These are phyloP conservation scores for Poecilia latipinna DNA, from an alignment of 2,113 vertebrate genomes.

Conservation along the genomic window DNA sequence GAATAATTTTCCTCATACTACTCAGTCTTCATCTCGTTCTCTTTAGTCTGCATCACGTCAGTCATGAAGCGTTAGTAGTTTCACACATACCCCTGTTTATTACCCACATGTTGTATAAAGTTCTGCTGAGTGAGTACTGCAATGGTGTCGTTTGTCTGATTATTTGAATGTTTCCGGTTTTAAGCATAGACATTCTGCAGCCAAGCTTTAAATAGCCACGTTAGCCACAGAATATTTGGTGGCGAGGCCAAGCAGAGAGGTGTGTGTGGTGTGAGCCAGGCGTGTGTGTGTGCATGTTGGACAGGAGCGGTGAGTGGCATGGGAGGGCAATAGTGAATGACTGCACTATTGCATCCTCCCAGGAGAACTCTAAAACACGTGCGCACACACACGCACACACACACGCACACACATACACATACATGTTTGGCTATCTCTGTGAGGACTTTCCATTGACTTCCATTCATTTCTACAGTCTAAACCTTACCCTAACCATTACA, in stretches of 20 bases:
- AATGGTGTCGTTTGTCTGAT: slow-evolving; percentile 57
- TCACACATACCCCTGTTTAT: slow-evolving; percentile 2
- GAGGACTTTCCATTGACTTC: no score
- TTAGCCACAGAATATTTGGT: slow-evolving; percentile 75
- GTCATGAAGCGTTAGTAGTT: slow-evolving; percentile 25
- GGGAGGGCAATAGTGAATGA: slow-evolving; percentile 72
- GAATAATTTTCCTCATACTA: background rate
- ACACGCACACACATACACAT: slow-evolving; percentile 9
- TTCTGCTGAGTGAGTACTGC: background rate
- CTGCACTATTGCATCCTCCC: slow-evolving; percentile 77
- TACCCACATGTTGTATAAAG: background rate
- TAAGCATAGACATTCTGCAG: slow-evolving; percentile 63
- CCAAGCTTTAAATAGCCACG: slow-evolving; percentile 71
- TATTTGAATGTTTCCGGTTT: slow-evolving; percentile 63
- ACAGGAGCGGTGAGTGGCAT: slow-evolving; percentile 51
- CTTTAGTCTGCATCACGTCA: slow-evolving; percentile 36
- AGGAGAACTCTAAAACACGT: slow-evolving; percentile 66
- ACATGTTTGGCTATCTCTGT: no score
- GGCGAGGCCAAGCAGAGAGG: slow-evolving; percentile 67
- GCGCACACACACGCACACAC: slow-evolving; percentile 8
- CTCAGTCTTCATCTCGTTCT: background rate
- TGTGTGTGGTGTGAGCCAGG: slow-evolving; percentile 19
- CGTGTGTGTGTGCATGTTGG: slow-evolving; percentile 50
- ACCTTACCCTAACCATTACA: no score
- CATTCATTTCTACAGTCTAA: no score